Conservation (phyloP, 2,888 invertebrate genomes). For the Ferrisia virgata region DNA sequence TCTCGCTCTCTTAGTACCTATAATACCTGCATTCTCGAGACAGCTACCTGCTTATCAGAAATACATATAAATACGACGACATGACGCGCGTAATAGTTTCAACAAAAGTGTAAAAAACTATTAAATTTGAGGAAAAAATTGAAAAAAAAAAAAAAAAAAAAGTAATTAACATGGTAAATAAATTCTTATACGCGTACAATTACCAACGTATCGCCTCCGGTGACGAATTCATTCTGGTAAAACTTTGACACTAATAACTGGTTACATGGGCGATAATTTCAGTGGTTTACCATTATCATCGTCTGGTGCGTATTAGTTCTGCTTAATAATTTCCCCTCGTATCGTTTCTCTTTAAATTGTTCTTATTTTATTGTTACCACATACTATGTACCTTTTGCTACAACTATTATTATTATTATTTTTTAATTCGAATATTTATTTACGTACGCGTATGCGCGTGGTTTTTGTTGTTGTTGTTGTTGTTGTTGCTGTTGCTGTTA, state of each 20-base stretch:
- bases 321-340: background rate
- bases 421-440: background rate
- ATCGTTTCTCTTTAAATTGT: background rate
- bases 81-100: slow-evolving; percentile 29
- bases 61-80: background rate
- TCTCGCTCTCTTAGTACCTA: too few relatives aligned
- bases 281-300: slow-evolving; percentile 3
- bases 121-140: background rate
- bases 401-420: too few relatives aligned
- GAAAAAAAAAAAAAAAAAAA: background rate
- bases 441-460: background rate
- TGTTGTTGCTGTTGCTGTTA: background rate
- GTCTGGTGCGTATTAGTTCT: background rate
- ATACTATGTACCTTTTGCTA: too few relatives aligned
- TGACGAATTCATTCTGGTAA: slow-evolving; percentile 36
- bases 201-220: slow-evolving; percentile 34
- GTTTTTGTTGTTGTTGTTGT: background rate
- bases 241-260: slow-evolving; percentile 40
- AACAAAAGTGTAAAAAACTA: slow-evolving; percentile 12
- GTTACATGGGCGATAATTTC: slow-evolving; percentile 21
- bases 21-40: background rate
- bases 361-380: too few relatives aligned
- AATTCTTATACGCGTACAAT: background rate
- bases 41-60: too few relatives aligned
- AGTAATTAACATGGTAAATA: background rate